Evolutionary conservation across 2,888 invertebrate genomes (phyloP), one percentile per base, ranked within the genome.

Genomic region (Odontomyia ornata): DNA sequence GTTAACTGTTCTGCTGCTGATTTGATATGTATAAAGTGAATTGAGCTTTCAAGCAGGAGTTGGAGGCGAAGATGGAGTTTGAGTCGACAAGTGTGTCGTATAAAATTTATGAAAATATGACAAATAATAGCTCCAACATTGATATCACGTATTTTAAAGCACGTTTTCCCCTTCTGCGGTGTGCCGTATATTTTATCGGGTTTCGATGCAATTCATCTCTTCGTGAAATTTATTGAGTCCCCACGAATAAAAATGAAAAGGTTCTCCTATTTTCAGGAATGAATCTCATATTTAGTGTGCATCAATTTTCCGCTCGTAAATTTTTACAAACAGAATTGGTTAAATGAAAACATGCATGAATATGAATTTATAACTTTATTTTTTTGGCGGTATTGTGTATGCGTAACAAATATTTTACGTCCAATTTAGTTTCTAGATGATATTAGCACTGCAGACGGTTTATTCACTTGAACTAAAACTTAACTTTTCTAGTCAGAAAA

Each of bases 61-160:
- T 7, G 0, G 9, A 43, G n/a, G 65, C 18, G 7, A 5, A 25
- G 25, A 25, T 36, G 43, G 25, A 13, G 36, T 36, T 36, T 5
- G 36, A 69, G 47, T 69, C 46, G 46, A 46, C 25, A n/a, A 69
- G 43, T 69, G 69, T 69, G 69, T 47, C 69, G 21, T 69, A 69
- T 47, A 69, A 69, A 69, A 47, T 69, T 65, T 69, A 30, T n/a
- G 1, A 69, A 69, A 69, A 30, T 36, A 69, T 47, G 69, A 30
- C 46, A 69, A 47, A 69, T 69, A 69, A 69, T 69, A 69, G 23
- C 27, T 69, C 25, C 15, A 15, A 46, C 30, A 25, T 69, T 18
- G 69, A 47, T 69, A 30, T 46, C 69, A 69, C 69, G 60, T 60
- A 25, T 46, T 23, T 69, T 69, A 30, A 47, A 69, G 69, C 69